Evolutionary conservation across 2,888 invertebrate species (phyloP).

Genomic region (Icerya purchasi): DNA sequence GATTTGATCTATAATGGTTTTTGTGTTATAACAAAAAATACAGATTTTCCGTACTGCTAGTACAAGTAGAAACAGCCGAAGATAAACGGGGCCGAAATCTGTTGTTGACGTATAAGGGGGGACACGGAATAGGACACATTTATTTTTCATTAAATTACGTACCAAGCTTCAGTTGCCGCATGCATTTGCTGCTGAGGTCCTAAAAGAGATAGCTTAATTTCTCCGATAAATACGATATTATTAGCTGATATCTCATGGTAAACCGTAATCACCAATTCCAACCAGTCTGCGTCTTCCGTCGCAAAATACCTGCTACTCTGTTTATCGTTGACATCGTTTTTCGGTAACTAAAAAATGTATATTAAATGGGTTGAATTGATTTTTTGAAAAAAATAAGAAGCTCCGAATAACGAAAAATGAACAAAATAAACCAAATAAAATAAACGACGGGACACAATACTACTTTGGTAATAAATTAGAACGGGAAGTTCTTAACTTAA

Average conservation of each 20-base stretch:
- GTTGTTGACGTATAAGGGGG: too few species aligned
- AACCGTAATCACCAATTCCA: slow-evolving; percentile 57
- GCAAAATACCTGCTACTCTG: neutral
- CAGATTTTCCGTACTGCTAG: too few species aligned
- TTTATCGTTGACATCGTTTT: neutral
- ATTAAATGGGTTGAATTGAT: too few species aligned
- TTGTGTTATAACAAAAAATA: too few species aligned
- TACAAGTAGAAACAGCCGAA: too few species aligned
- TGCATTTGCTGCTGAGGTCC: slow-evolving; percentile 38
- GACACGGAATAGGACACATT: too few species aligned
- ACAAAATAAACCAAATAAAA: neutral
- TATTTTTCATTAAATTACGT: slow-evolving; percentile 24
- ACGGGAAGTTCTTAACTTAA: too few species aligned
- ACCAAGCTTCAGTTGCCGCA: slow-evolving; percentile 52
- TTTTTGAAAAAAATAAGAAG: too few species aligned
- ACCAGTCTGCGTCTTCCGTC: slow-evolving; percentile 30
- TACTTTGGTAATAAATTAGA: too few species aligned
- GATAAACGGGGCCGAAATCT: too few species aligned
- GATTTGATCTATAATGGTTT: too few species aligned
- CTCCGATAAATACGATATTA: slow-evolving; percentile 68
- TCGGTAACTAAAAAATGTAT: slow-evolving; percentile 6
- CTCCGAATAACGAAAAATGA: neutral
- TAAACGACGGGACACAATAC: neutral
- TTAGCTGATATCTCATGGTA: slow-evolving; percentile 67
- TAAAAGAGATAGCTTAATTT: slow-evolving; percentile 56